A percentile compares a stretch with the other conserved stretches of the same genome.
phyloP scores from a whole-genome alignment of 1,140 invertebrate genomes.

The Pogonomyrmex californicus region DNA sequence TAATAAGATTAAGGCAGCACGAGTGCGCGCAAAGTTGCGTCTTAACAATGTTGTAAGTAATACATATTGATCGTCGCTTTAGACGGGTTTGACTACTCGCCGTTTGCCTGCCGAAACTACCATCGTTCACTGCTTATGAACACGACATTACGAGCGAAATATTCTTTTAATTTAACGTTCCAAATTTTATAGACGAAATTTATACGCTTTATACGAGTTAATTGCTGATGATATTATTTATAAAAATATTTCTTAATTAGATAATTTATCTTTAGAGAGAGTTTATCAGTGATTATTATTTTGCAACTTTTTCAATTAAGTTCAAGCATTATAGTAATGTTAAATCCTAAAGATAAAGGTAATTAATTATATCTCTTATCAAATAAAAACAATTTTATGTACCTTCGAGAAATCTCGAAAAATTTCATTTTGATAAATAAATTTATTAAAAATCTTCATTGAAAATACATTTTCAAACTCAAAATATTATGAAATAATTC shows the following conservation, averaged over 20 bases:
- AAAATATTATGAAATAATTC: background rate
- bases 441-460: background rate
- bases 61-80: conserved; percentile 55
- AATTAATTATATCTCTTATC: background rate
- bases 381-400: background rate
- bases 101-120: conserved; percentile 19
- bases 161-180: too few species aligned
- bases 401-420: background rate
- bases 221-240: background rate
- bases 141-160: background rate
- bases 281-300: background rate
- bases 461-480: background rate
- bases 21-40: conserved; percentile 16
- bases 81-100: conserved; percentile 11
- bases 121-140: background rate
- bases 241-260: background rate
- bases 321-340: background rate
- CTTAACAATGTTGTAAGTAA: conserved; percentile 58
- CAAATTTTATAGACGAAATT: background rate
- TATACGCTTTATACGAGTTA: background rate
- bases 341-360: background rate
- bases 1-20: conserved; percentile 52
- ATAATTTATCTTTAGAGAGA: background rate
- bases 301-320: background rate
- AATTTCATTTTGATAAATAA: background rate